Conservation (phyloP, 92 coral and sea anemone genomes). For the Zoanthus sansibaricus region DNA sequence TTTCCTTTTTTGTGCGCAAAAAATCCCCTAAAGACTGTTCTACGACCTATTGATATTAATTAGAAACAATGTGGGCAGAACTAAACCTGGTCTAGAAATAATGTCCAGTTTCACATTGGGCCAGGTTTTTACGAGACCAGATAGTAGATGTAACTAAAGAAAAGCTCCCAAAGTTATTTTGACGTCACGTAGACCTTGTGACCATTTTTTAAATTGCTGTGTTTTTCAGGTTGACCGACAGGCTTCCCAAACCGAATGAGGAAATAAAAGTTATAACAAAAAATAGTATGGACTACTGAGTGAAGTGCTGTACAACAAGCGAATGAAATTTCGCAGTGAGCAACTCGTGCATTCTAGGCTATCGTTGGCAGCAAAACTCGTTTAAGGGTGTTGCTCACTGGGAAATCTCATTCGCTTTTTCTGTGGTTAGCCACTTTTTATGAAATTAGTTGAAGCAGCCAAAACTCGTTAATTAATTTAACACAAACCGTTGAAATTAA, state of each 20-base stretch:
- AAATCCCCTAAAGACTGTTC: constrained; percentile 26
- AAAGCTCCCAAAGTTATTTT: constrained; percentile 31
- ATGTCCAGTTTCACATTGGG: constrained; percentile 37
- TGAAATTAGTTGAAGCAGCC: constrained; percentile 42
- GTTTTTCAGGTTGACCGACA: constrained; percentile 36
- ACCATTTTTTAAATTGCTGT: constrained; percentile 28
- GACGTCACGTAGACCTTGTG: constrained; percentile 32
- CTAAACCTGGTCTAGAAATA: constrained; percentile 29
- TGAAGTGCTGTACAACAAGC: constrained; percentile 24
- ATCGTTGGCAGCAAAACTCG: constrained; percentile 31
- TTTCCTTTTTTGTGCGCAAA: constrained; percentile 20
- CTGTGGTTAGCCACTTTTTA: constrained; percentile 42
- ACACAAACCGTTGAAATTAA: constrained; percentile 24
- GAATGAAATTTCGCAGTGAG: constrained; percentile 30
- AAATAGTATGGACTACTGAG: constrained; percentile 35
- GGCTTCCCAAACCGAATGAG: constrained; percentile 37
- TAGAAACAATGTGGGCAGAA: constrained; percentile 30
- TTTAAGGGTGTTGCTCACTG: constrained; percentile 29
- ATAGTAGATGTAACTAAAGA: constrained; percentile 32
- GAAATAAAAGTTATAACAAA: constrained; percentile 37
- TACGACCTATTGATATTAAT: constrained; percentile 25
- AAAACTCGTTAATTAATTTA: constrained; percentile 21
- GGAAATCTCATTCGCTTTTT: constrained; percentile 33
- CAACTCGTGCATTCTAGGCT: constrained; percentile 34
- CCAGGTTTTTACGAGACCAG: constrained; percentile 26